These are phyloP conservation scores for Dendrophyllia cribrosa DNA, from an alignment of 64 coral and sea anemone species.

Conservation along the genomic window DNA sequence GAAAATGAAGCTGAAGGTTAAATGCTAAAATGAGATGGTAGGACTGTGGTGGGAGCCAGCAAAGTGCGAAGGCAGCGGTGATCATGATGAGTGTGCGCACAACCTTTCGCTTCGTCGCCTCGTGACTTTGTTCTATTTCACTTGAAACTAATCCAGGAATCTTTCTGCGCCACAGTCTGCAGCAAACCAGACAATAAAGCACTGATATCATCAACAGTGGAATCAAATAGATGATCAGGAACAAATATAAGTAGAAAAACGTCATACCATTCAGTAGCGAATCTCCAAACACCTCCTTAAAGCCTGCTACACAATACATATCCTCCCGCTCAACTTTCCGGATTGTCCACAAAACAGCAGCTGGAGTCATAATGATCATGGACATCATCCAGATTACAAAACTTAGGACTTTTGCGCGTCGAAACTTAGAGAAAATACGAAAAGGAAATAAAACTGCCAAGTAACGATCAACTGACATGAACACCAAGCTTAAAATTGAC, in stretches of 20 bases:
- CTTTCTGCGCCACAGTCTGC: not conserved
- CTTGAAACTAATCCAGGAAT: not conserved
- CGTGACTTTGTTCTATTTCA: not conserved
- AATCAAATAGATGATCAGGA: not conserved
- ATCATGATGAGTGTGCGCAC: slow-evolving; percentile 12
- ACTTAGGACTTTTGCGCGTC: not conserved
- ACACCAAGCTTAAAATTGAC: not conserved
- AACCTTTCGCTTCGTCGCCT: not conserved
- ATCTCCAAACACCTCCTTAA: not conserved
- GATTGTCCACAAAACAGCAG: not conserved
- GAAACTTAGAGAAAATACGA: not conserved
- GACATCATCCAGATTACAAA: not conserved
- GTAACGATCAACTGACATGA: slow-evolving; percentile 23
- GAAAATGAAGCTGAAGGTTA: not conserved
- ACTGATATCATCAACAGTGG: not conserved
- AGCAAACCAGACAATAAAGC: not conserved
- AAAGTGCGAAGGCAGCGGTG: slow-evolving; percentile 1
- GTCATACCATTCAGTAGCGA: not conserved
- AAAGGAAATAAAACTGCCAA: not conserved
- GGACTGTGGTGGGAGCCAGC: slow-evolving; percentile 12
- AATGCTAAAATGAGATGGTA: not conserved
- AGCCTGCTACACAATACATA: not conserved
- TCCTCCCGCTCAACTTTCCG: not conserved
- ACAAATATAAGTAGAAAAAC: not conserved
- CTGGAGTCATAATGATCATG: not conserved